phyloP scores from a whole-genome alignment of 2,888 invertebrate genomes.

The Acleris emargana region DNA sequence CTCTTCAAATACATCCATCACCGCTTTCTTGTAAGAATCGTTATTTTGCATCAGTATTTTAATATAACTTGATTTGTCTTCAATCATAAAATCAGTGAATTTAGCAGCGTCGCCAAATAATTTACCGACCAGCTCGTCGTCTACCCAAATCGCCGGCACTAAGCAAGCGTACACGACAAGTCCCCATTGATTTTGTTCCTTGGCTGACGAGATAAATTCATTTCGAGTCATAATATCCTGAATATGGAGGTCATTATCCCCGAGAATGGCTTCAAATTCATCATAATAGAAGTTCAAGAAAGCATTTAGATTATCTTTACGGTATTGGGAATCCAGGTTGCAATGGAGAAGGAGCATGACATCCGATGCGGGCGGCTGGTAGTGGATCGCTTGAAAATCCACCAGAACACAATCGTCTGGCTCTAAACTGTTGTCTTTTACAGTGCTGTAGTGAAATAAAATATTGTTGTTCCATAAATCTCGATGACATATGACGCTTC shows the following conservation, averaged over 20 bases:
- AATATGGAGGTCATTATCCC: conserved; percentile 61
- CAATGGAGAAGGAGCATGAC: conserved; percentile 82
- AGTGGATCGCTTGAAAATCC: conserved; percentile 87
- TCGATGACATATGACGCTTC: conserved; percentile 84
- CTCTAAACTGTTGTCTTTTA: conserved; percentile 46
- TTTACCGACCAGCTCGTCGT: conserved; percentile 72
- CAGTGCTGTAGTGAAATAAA: conserved; percentile 75
- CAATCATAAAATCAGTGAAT: conserved; percentile 81
- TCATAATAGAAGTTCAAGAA: conserved; percentile 84
- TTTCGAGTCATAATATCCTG: conserved; percentile 65
- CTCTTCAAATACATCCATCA: conserved; percentile 82
- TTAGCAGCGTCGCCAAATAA: conserved; percentile 74
- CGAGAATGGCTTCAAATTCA: conserved; percentile 70
- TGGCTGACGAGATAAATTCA: conserved; percentile 71
- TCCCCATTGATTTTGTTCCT: conserved; percentile 79
- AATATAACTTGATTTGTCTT: conserved; percentile 81
- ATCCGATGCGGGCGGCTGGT: conserved; percentile 87
- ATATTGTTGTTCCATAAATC: conserved; percentile 87
- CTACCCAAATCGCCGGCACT: conserved; percentile 79
- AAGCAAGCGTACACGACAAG: conserved; percentile 82
- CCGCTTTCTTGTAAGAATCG: conserved; percentile 72
- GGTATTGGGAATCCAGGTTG: conserved; percentile 73
- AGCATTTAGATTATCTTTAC: conserved; percentile 73
- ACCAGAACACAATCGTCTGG: conserved; percentile 85
- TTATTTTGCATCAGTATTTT: conserved; percentile 80